A percentile compares a stretch with the other conserved stretches of the same genome.
Evolutionary conservation across 1,140 invertebrate genomes (phyloP).

Genomic region (Diabrotica undecimpunctata): DNA sequence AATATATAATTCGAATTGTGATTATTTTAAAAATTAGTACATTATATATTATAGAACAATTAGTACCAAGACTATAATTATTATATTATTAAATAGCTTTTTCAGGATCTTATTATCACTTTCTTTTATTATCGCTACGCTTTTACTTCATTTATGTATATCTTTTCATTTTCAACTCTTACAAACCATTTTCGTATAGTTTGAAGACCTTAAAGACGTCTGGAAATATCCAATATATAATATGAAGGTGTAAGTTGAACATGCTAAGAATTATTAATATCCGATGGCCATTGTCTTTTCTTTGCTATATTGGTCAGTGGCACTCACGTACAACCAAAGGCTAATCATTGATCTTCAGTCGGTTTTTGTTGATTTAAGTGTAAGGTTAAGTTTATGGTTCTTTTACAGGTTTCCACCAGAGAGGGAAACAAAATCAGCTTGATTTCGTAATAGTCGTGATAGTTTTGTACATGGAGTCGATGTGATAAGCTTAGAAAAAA

Average conservation of each 20-base stretch:
- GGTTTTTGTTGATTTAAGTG: constrained; percentile 7
- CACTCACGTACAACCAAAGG: constrained; percentile 33
- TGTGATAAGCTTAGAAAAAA: neutral
- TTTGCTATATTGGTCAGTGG: constrained; percentile 39
- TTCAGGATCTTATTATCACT: too few relatives aligned
- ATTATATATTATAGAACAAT: too few relatives aligned
- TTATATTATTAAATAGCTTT: too few relatives aligned
- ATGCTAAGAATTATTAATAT: constrained; percentile 20
- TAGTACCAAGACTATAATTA: too few relatives aligned
- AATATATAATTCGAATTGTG: too few relatives aligned
- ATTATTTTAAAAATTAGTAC: too few relatives aligned
- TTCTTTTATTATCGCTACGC: too few relatives aligned
- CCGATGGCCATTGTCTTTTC: constrained; percentile 16
- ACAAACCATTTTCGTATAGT: neutral
- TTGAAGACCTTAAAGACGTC: constrained; percentile 10
- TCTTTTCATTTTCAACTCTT: neutral
- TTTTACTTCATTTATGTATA: too few relatives aligned
- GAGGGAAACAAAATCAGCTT: constrained; percentile 22
- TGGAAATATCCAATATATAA: constrained; percentile 6
- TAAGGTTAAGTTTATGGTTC: neutral
- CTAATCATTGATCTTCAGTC: constrained; percentile 20
- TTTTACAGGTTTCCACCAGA: constrained; percentile 10
- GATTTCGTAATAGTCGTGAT: neutral
- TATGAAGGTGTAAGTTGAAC: constrained; percentile 11
- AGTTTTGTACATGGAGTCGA: neutral